Percentiles rank a stretch among this genome's conserved stretches.
These are phyloP conservation scores for Tinamus guttatus DNA, from an alignment of 2,113 vertebrate genomes.

Conservation along the genomic window DNA sequence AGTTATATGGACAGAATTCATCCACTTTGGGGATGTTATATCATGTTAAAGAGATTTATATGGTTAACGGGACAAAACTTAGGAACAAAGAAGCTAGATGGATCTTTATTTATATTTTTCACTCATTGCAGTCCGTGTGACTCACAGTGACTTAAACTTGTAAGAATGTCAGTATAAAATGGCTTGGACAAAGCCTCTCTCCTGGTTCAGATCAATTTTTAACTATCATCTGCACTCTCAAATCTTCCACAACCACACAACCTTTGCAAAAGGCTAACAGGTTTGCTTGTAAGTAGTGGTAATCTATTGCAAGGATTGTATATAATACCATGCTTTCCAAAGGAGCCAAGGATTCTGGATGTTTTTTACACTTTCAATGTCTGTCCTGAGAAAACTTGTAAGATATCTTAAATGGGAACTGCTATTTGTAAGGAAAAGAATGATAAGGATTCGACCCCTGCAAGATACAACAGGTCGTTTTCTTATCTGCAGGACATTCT, in stretches of 20 bases:
- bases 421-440: constrained; percentile 23
- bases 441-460: constrained; percentile 34
- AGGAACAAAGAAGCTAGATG: constrained; percentile 6
- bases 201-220: constrained; percentile 1
- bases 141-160: constrained; percentile 37
- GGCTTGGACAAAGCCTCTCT: background rate
- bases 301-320: background rate
- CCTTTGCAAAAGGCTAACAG: background rate
- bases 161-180: constrained; percentile 54
- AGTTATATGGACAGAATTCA: constrained; percentile 36
- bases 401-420: background rate
- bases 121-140: constrained; percentile 33
- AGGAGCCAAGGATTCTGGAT: background rate
- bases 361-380: background rate
- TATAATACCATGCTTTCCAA: background rate
- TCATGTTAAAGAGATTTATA: constrained; percentile 57
- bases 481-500: constrained; percentile 48
- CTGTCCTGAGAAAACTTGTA: background rate
- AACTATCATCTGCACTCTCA: constrained; percentile 2
- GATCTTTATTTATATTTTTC: constrained; percentile 44
- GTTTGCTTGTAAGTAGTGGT: background rate
- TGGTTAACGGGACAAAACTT: constrained; percentile 49
- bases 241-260: constrained; percentile 18
- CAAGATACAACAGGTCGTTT: background rate
- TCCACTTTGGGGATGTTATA: constrained; percentile 38